A percentile compares a stretch with the other conserved stretches of the same genome.
These are phyloP conservation scores for Hypanus sabinus DNA, from an alignment of 2,113 vertebrate species.

Conservation along the genomic window DNA sequence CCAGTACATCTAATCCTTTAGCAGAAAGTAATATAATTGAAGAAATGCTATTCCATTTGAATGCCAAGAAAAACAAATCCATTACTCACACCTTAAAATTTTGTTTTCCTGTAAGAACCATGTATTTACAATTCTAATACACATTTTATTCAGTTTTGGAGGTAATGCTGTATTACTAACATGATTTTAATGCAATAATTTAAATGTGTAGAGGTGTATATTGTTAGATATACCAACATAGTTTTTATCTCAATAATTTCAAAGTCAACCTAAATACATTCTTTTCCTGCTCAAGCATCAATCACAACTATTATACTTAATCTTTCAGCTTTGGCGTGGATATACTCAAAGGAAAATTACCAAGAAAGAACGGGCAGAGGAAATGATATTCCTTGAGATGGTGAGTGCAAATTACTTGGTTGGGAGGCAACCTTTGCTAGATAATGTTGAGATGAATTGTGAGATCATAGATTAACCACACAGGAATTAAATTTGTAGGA, in stretches of 20 bases:
- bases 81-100: not conserved
- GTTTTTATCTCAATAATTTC: not conserved
- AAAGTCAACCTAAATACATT: not conserved
- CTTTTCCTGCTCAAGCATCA: slow-evolving; percentile 44
- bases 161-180: not conserved
- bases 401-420: slow-evolving; percentile 53
- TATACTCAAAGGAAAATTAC: slow-evolving; percentile 57
- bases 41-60: not conserved
- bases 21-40: not conserved
- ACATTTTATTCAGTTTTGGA: too few relatives aligned
- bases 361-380: slow-evolving; percentile 56
- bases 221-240: not conserved
- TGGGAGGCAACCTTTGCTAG: not conserved
- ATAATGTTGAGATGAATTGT: not conserved
- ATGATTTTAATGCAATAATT: not conserved
- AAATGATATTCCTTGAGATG: slow-evolving; percentile 77
- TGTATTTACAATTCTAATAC: too few relatives aligned
- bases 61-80: not conserved
- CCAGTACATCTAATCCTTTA: not conserved
- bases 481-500: not conserved
- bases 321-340: slow-evolving; percentile 67
- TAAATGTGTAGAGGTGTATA: not conserved
- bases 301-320: slow-evolving; percentile 47
- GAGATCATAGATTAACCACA: not conserved
- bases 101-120: not conserved